Evolutionary conservation across 2,797 vertebrate species (phyloP).

Genomic region (Alfaro cultratus): DNA sequence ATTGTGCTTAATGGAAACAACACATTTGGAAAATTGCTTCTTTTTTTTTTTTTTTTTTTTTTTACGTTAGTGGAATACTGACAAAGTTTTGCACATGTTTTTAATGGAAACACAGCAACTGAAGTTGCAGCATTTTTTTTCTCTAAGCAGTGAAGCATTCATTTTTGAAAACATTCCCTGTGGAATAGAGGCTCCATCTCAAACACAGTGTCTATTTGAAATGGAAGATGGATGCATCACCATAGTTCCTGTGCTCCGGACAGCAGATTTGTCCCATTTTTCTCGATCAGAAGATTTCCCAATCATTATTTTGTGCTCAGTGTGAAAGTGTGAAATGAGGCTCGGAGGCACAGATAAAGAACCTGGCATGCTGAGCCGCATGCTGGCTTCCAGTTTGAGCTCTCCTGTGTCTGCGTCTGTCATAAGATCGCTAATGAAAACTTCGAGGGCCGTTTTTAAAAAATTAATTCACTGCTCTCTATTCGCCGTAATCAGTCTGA

Average conservation of each 20-base stretch:
- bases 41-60: too few species aligned
- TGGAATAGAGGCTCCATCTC: neutral
- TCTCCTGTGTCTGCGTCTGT: neutral
- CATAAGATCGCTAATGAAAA: neutral
- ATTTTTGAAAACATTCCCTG: neutral
- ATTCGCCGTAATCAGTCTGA: neutral
- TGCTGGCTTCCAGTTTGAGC: neutral
- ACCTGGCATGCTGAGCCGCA: conserved; percentile 25
- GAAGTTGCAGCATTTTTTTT: too few species aligned
- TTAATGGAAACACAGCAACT: too few species aligned
- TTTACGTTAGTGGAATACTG: too few species aligned
- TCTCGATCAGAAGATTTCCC: neutral
- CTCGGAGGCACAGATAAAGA: conserved; percentile 46
- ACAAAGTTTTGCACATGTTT: too few species aligned
- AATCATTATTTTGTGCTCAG: neutral
- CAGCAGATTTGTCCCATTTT: neutral
- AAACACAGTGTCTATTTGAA: neutral
- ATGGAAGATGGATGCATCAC: neutral
- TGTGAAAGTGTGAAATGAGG: conserved; percentile 42
- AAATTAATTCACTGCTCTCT: neutral
- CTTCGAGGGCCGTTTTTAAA: neutral
- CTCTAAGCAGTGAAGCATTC: neutral
- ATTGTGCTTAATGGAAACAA: too few species aligned
- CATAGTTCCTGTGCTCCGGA: neutral
- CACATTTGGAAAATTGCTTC: too few species aligned